These are phyloP conservation scores for Microplitis demolitor DNA, from an alignment of 1,140 invertebrate genomes.

Conservation along the genomic window DNA sequence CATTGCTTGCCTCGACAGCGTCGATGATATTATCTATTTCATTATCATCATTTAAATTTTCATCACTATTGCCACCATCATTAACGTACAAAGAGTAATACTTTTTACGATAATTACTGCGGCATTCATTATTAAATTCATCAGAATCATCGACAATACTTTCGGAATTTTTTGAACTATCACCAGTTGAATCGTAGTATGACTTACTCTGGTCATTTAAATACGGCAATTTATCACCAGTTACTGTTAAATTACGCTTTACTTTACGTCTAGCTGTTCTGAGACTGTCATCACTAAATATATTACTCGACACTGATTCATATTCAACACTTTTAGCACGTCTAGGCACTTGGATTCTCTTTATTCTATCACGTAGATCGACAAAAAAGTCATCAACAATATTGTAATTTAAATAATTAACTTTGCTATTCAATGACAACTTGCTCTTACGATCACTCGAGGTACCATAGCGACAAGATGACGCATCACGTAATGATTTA, in stretches of 20 bases:
- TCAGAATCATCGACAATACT: background rate
- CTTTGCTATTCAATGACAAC: slow-evolving; percentile 33
- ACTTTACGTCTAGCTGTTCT: slow-evolving; percentile 55
- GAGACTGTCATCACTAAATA: slow-evolving; percentile 60
- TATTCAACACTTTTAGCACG: slow-evolving; percentile 56
- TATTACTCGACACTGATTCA: slow-evolving; percentile 53
- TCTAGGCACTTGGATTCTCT: slow-evolving; percentile 32
- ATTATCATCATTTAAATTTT: slow-evolving; percentile 18
- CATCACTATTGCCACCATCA: background rate
- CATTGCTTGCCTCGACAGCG: slow-evolving; percentile 33
- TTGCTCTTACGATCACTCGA: no score
- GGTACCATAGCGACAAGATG: no score
- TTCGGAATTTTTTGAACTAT: slow-evolving; percentile 36
- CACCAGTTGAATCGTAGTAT: slow-evolving; percentile 55
- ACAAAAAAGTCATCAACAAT: slow-evolving; percentile 39
- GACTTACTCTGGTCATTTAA: slow-evolving; percentile 56
- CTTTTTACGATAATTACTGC: background rate
- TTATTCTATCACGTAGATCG: background rate
- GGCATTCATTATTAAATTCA: background rate
- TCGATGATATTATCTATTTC: slow-evolving; percentile 46
- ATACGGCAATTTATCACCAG: slow-evolving; percentile 53
- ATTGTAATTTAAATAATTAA: slow-evolving; percentile 48
- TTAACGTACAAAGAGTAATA: background rate
- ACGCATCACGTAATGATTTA: no score
- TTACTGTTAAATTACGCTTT: slow-evolving; percentile 54